Evolutionary conservation across 2,888 invertebrate genomes (phyloP).

Genomic region (Camponotus fellah): DNA sequence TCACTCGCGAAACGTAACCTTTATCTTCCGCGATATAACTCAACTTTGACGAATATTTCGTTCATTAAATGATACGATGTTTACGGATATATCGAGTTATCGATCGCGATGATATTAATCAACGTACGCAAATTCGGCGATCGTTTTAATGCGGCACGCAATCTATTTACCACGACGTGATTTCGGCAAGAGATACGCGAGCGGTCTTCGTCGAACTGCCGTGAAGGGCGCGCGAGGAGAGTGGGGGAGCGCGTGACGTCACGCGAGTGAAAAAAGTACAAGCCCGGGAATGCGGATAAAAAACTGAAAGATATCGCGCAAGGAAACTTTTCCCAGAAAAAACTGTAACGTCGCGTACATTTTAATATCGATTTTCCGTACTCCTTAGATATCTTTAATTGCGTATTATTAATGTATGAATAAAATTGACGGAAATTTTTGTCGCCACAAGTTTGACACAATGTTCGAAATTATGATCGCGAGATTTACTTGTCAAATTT

Average conservation of each 20-base stretch:
- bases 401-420: background rate
- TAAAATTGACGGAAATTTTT: background rate
- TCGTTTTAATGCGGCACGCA: too few relatives aligned
- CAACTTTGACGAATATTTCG: background rate
- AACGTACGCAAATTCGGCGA: background rate
- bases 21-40: too few relatives aligned
- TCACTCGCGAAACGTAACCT: too few relatives aligned
- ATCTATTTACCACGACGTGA: background rate
- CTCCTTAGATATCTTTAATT: background rate
- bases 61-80: background rate
- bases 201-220: background rate
- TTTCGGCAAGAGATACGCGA: background rate
- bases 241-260: too few relatives aligned
- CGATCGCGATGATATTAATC: constrained; percentile 16
- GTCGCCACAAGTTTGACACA: background rate
- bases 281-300: background rate
- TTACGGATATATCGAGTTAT: background rate
- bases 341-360: background rate
- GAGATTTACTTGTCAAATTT: background rate
- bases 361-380: background rate
- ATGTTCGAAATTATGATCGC: background rate
- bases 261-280: background rate
- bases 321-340: background rate
- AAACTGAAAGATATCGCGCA: background rate
- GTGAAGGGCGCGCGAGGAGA: background rate